phyloP scores from a whole-genome alignment of 2,113 vertebrate species.

The Cyanoderma ruficeps region DNA sequence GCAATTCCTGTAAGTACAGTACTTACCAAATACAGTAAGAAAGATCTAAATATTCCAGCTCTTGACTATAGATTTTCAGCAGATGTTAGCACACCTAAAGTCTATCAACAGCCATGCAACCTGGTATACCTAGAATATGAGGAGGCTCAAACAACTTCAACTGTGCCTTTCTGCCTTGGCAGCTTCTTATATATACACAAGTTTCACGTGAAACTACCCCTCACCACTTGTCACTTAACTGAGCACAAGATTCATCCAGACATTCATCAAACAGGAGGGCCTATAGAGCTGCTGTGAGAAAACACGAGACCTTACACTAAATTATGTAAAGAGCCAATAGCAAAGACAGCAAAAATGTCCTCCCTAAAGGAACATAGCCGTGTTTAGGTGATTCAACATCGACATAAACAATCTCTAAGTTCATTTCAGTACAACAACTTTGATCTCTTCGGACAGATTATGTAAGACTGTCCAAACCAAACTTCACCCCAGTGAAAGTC shows the following conservation, averaged over 20 bases:
- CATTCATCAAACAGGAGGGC: background rate
- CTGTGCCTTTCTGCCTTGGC: background rate
- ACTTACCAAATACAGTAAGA: background rate
- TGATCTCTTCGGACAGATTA: slow-evolving; percentile 33
- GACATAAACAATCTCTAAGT: background rate
- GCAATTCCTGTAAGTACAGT: background rate
- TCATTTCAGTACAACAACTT: background rate
- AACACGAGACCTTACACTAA: background rate
- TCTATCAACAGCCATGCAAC: background rate
- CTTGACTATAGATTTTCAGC: background rate
- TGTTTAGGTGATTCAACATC: background rate
- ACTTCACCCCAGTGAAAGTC: background rate
- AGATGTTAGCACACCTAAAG: background rate
- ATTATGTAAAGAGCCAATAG: background rate
- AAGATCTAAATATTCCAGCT: background rate
- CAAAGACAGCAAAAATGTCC: background rate
- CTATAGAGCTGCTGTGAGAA: background rate
- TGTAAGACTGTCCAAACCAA: slow-evolving; percentile 15
- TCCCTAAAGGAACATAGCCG: background rate
- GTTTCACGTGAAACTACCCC: background rate
- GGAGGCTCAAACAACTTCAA: background rate
- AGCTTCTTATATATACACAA: background rate
- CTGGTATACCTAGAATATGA: background rate
- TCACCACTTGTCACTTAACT: background rate
- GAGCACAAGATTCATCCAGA: background rate